Evolutionary conservation across 1,140 invertebrate genomes (phyloP).

Genomic region (Bombus cullumanus): DNA sequence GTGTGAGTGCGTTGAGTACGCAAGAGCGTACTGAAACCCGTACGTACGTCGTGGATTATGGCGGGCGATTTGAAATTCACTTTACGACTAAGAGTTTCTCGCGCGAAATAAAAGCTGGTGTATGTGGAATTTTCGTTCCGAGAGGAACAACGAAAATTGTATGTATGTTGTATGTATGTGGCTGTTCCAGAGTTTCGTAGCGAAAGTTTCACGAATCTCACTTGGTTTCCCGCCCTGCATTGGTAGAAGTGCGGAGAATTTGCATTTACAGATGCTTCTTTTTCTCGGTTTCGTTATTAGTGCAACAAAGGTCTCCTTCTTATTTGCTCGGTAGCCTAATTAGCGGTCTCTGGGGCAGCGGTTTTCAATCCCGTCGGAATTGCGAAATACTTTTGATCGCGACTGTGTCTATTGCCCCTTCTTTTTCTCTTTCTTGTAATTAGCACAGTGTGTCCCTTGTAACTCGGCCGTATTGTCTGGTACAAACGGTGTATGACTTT

Average conservation of each 20-base stretch:
- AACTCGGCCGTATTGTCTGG: background rate
- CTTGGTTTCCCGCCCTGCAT: too few species aligned
- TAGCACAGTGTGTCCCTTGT: background rate
- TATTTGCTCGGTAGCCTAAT: conserved; percentile 26
- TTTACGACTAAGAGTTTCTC: background rate
- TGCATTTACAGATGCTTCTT: background rate
- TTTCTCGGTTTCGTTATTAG: conserved; percentile 19
- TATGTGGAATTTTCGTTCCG: background rate
- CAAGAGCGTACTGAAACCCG: background rate
- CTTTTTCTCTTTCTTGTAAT: background rate
- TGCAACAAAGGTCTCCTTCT: conserved; percentile 17
- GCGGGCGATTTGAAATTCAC: background rate
- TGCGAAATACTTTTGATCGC: background rate
- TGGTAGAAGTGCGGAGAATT: background rate
- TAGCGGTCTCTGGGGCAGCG: background rate
- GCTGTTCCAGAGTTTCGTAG: background rate
- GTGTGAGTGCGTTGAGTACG: too few species aligned
- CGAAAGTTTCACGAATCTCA: background rate
- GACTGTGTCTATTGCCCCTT: background rate
- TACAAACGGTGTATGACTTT: too few species aligned
- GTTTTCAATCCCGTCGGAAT: conserved; percentile 1
- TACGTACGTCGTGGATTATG: background rate
- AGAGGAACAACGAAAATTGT: too few species aligned
- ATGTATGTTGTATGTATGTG: too few species aligned
- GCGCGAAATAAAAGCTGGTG: background rate